phyloP scores from a whole-genome alignment of 2,797 vertebrate genomes.

The Vultur gryphus region DNA sequence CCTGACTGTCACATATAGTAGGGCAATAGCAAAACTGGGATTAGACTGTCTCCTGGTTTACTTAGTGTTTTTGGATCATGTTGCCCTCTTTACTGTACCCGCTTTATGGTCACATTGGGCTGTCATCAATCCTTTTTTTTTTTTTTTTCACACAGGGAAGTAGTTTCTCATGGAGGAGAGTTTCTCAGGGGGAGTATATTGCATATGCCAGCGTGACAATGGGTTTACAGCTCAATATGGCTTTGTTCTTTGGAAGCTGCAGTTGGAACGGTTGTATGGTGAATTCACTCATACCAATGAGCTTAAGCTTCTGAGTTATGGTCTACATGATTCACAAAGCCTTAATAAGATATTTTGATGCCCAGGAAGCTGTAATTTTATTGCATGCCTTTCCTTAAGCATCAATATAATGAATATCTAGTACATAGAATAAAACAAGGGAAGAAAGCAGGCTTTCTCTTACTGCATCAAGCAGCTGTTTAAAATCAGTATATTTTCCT shows the following conservation, averaged over 20 bases:
- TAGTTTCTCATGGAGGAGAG: not conserved
- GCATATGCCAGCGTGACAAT: not conserved
- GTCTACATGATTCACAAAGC: not conserved
- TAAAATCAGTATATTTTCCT: not conserved
- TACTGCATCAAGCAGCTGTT: not conserved
- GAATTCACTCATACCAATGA: not conserved
- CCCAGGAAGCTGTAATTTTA: not conserved
- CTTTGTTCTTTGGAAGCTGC: not conserved
- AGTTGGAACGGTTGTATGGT: not conserved
- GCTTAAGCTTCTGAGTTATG: not conserved
- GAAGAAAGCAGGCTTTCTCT: not conserved
- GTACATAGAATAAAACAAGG: not conserved
- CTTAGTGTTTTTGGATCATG: not conserved
- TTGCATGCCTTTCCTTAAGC: not conserved
- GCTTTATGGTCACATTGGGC: not conserved
- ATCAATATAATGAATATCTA: not conserved
- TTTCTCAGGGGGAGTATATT: not conserved
- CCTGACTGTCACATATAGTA: not conserved
- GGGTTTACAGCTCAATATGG: not conserved
- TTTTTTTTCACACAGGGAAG: accelerated
- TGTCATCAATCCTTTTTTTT: not conserved
- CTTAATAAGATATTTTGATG: not conserved
- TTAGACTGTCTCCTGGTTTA: not conserved
- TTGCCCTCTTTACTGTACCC: not conserved
- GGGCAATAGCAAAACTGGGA: not conserved